These are phyloP conservation scores for Eidolon dupreanum DNA, from an alignment of 2,797 vertebrate genomes.

Conservation along the genomic window DNA sequence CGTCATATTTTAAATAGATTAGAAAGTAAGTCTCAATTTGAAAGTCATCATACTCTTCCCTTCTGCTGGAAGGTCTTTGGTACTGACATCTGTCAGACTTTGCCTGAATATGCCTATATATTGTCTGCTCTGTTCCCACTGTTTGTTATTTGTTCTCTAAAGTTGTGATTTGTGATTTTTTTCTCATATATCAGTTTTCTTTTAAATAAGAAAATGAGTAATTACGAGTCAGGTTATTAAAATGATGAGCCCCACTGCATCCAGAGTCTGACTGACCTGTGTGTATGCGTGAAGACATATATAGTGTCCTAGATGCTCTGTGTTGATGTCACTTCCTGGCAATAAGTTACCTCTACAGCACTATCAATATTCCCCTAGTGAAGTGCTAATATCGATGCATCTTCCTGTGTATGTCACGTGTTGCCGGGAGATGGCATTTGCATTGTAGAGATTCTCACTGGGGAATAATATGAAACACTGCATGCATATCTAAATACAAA, in stretches of 20 bases:
- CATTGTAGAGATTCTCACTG: background rate
- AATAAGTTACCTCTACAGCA: background rate
- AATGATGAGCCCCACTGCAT: background rate
- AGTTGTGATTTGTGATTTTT: background rate
- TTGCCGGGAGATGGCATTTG: background rate
- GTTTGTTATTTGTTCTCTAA: background rate
- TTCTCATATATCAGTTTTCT: conserved; percentile 6
- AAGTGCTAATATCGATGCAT: background rate
- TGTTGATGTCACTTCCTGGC: background rate
- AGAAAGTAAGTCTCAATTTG: background rate
- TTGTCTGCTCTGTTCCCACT: background rate
- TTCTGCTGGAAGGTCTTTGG: background rate
- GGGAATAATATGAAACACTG: background rate
- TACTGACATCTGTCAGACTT: background rate
- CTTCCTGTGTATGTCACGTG: background rate
- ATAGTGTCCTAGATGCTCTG: fast-evolving
- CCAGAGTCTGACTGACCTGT: background rate
- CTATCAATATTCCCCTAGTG: background rate
- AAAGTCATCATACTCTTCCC: background rate
- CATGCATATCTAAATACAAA: background rate
- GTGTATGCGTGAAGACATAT: too few relatives aligned
- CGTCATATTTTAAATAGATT: background rate
- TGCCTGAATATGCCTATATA: background rate
- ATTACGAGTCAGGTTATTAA: background rate
- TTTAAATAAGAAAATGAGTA: conserved; percentile 14